These are phyloP conservation scores for Phoebastria nigripes DNA, from an alignment of 2,797 vertebrate species.

Conservation along the genomic window DNA sequence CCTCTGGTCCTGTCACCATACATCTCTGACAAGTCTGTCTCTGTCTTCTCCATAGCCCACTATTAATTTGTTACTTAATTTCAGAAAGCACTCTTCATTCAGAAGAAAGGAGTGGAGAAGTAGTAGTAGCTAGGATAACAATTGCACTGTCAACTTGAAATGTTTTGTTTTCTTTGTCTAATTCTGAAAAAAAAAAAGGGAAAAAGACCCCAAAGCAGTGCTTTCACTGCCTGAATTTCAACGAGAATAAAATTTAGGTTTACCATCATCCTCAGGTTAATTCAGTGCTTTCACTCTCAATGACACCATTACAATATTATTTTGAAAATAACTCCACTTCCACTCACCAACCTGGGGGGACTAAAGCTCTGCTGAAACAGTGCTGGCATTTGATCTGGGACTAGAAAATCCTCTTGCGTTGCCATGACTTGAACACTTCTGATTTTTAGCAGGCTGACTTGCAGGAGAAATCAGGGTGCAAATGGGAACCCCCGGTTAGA, in stretches of 20 bases:
- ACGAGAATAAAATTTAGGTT: not conserved
- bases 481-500: not conserved
- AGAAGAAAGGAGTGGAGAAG: not conserved
- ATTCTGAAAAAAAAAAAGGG: not conserved
- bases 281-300: not conserved
- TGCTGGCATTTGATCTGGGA: not conserved
- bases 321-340: not conserved
- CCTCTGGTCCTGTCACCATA: accelerated
- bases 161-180: not conserved
- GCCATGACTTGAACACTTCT: not conserved
- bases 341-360: not conserved
- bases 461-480: not conserved
- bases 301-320: not conserved
- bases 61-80: not conserved
- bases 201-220: not conserved
- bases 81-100: not conserved
- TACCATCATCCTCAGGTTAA: not conserved
- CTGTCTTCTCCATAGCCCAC: not conserved
- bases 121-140: not conserved
- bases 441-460: not conserved
- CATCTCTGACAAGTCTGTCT: not conserved
- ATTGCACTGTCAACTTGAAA: not conserved
- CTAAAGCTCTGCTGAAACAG: not conserved
- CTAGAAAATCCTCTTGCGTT: not conserved
- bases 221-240: not conserved